Percentiles rank a stretch among this genome's conserved stretches.
Evolutionary conservation across 1,140 invertebrate species (phyloP).

Genomic region (Diprion similis): DNA sequence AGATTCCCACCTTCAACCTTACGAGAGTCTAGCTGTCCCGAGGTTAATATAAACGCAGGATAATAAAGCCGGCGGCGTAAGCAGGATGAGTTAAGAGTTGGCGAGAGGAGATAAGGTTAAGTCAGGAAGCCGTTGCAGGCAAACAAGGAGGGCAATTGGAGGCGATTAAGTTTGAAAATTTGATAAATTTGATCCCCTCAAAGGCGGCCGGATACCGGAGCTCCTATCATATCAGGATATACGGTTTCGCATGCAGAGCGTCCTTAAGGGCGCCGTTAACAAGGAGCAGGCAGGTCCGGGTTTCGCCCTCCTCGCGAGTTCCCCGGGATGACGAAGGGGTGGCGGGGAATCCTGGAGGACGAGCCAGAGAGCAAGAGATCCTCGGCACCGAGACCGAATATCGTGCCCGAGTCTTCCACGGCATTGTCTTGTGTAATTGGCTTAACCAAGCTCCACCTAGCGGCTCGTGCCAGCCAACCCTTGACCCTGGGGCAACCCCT

Average conservation of each 20-base stretch:
- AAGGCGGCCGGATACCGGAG: neutral
- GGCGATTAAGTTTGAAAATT: constrained; percentile 1
- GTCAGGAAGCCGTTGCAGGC: neutral
- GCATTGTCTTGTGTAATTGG: neutral
- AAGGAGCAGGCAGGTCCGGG: neutral
- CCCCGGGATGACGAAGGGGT: neutral
- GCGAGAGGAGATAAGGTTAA: neutral
- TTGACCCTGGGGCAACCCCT: neutral
- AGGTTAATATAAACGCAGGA: too few species aligned
- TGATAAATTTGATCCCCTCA: neutral
- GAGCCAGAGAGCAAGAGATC: neutral
- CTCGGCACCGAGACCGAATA: neutral
- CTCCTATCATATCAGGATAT: neutral
- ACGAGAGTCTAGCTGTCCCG: too few species aligned
- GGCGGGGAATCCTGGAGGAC: neutral
- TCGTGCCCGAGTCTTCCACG: neutral
- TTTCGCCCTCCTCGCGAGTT: neutral
- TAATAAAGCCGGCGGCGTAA: neutral
- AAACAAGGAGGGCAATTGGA: neutral
- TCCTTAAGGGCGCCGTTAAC: constrained; percentile 12
- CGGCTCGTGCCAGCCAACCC: neutral
- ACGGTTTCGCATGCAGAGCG: neutral
- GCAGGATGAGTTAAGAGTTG: neutral
- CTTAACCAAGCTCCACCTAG: neutral
- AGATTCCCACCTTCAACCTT: too few species aligned